These are phyloP conservation scores for Argopecten irradians DNA, from an alignment of 1,140 invertebrate genomes.

Conservation along the genomic window DNA sequence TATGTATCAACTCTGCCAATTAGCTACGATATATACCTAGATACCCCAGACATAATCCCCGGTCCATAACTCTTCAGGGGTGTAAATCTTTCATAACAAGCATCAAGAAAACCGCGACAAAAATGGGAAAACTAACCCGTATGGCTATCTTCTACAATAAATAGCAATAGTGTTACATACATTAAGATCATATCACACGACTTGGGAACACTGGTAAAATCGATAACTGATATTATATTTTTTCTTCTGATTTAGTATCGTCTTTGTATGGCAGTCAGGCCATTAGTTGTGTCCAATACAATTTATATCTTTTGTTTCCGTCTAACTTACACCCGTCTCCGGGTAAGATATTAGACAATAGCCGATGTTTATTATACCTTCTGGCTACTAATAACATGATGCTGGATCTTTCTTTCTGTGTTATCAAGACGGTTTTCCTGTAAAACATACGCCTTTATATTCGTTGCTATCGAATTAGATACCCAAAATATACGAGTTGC, in stretches of 20 bases:
- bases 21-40: neutral
- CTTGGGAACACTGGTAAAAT: neutral
- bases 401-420: no score
- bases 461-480: no score
- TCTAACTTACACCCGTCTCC: neutral
- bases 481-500: no score
- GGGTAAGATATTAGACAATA: neutral
- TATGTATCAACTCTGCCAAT: slow-evolving; percentile 10
- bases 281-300: neutral
- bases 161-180: neutral
- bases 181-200: neutral
- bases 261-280: neutral
- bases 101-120: neutral
- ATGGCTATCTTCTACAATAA: neutral
- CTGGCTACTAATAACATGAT: neutral
- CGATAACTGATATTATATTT: neutral
- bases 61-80: neutral
- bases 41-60: neutral
- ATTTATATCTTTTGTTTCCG: neutral
- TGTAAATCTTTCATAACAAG: neutral
- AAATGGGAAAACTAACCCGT: neutral
- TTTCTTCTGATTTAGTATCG: neutral
- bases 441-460: no score
- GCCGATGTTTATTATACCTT: neutral
- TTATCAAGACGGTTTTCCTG: no score